A percentile compares a stretch with the other conserved stretches of the same genome.
Conservation (phyloP, 2,888 invertebrate species). For the Eilema depressum region DNA sequence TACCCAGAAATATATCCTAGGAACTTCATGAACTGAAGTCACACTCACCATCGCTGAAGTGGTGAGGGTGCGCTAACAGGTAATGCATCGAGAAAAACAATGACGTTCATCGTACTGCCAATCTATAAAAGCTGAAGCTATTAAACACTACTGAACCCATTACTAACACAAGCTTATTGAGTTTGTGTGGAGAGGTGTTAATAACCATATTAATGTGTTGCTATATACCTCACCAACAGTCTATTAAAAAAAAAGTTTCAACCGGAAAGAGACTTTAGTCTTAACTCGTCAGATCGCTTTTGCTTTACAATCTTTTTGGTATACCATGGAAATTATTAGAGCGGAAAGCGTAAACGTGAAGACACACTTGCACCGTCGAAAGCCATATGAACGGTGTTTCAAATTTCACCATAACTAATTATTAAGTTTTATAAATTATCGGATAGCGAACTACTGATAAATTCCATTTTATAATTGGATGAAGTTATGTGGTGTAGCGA, state of each 20-base stretch:
- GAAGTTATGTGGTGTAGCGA: neutral
- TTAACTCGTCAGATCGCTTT: neutral
- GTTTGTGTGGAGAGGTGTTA: neutral
- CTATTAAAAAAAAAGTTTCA: neutral
- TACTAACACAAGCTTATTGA: neutral
- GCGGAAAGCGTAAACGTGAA: conserved; percentile 5
- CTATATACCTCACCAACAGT: neutral
- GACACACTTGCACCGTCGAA: conserved; percentile 3
- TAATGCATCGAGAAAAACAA: neutral
- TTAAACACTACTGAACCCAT: neutral
- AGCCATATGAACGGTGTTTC: conserved; percentile 9
- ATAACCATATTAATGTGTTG: conserved; percentile 10
- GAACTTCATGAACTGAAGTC: neutral
- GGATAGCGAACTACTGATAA: conserved; percentile 6
- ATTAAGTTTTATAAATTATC: conserved; percentile 14
- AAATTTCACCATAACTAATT: conserved; percentile 21
- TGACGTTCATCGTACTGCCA: neutral
- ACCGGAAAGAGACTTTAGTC: conserved; percentile 2
- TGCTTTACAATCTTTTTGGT: conserved; percentile 1
- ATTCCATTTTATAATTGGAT: neutral
- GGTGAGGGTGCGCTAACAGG: neutral
- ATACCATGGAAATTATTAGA: conserved; percentile 9
- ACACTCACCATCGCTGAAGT: neutral
- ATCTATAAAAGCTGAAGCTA: neutral
- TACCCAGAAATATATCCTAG: neutral